Conservation (phyloP, 1,140 invertebrate species). For the Sminthurides bifidus region DNA sequence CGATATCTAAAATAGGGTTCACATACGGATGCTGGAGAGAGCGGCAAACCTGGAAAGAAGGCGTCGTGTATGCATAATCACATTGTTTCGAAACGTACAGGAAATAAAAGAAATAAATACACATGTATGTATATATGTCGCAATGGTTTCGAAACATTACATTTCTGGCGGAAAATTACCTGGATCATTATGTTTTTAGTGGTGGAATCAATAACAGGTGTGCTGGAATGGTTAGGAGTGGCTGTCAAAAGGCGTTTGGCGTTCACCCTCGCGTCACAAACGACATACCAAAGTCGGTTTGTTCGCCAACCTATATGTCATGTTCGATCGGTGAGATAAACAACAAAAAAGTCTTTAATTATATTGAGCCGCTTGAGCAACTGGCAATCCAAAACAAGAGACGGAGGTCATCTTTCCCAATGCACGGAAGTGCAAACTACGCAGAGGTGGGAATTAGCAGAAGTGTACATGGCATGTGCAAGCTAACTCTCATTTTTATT, state of each 20-base stretch:
- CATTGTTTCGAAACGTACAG: background rate
- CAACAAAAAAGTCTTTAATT: conserved; percentile 2
- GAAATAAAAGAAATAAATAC: background rate
- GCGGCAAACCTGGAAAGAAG: conserved; percentile 53
- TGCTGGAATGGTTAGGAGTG: conserved; percentile 41
- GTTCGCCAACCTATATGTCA: conserved; percentile 58
- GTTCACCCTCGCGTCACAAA: conserved; percentile 63
- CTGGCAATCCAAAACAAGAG: background rate
- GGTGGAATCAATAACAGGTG: conserved; percentile 10
- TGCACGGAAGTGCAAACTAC: too few species aligned
- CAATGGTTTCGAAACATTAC: background rate
- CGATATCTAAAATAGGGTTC: conserved; percentile 72
- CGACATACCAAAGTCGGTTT: conserved; percentile 79
- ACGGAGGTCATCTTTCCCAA: background rate
- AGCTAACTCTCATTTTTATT: too few species aligned
- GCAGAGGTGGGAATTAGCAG: too few species aligned
- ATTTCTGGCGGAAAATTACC: background rate
- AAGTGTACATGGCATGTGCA: too few species aligned
- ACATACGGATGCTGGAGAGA: conserved; percentile 83
- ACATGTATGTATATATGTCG: background rate
- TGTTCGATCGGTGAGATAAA: too few species aligned
- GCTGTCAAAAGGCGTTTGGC: conserved; percentile 71
- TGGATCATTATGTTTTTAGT: conserved; percentile 18
- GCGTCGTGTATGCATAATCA: background rate
- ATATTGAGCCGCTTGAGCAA: background rate